Conservation (phyloP, 2,113 vertebrate genomes). For the Lophura nycthemera region DNA sequence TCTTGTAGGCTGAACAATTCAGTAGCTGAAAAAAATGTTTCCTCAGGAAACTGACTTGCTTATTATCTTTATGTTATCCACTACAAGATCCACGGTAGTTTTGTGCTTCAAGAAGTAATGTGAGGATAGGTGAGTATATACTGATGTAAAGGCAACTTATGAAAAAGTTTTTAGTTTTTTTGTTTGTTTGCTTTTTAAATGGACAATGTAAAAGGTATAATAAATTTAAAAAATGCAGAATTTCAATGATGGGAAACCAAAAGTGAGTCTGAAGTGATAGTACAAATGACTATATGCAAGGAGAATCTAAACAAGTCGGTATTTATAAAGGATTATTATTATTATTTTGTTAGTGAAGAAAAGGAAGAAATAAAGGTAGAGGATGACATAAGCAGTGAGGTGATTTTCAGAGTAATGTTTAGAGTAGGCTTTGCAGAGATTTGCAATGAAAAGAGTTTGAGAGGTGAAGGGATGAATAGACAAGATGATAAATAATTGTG, state of each 20-base stretch:
- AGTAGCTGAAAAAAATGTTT: not conserved
- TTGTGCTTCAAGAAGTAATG: not conserved
- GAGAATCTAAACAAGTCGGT: not conserved
- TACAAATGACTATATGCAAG: not conserved
- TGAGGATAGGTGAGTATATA: not conserved
- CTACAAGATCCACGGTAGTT: not conserved
- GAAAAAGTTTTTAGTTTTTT: not conserved
- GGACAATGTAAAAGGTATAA: not conserved
- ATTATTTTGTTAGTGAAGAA: not conserved
- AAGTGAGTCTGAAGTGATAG: not conserved
- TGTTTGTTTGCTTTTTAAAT: not conserved
- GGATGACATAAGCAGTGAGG: not conserved
- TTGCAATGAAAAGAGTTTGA: not conserved
- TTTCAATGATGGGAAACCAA: not conserved
- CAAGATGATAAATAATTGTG: not conserved
- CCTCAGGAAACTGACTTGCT: not conserved
- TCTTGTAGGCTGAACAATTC: not conserved
- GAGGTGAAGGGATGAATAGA: not conserved
- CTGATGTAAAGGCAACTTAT: not conserved
- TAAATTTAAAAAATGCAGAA: not conserved
- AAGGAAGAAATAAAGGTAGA: not conserved
- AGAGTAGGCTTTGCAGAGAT: not conserved
- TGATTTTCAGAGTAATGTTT: not conserved
- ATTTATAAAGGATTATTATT: not conserved
- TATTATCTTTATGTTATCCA: not conserved